These are phyloP conservation scores for Tolmerus cingulatus DNA, from an alignment of 2,888 invertebrate genomes.

Conservation along the genomic window DNA sequence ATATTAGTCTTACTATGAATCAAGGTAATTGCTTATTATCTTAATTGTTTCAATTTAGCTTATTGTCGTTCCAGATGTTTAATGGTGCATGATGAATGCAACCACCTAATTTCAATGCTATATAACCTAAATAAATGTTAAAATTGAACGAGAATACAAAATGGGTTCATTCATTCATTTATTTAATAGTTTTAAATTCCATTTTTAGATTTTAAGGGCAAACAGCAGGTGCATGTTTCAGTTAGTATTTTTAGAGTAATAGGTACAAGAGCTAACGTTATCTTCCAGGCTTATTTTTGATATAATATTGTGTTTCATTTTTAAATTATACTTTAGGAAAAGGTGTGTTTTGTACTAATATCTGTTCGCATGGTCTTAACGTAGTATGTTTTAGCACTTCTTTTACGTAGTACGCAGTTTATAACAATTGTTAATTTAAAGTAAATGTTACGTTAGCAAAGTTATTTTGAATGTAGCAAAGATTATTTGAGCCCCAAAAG, in stretches of 20 bases:
- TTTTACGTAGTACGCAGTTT: neutral
- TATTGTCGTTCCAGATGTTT: neutral
- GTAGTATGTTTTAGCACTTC: neutral
- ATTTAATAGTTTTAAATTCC: too few species aligned
- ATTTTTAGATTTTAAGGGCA: neutral
- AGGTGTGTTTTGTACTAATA: neutral
- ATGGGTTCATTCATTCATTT: neutral
- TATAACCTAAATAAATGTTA: neutral
- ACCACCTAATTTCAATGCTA: neutral
- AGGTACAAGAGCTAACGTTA: neutral
- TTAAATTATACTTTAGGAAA: neutral
- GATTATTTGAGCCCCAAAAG: conserved; percentile 33
- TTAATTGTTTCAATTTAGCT: conserved; percentile 10
- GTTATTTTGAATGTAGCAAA: conserved; percentile 14
- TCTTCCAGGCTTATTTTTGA: neutral
- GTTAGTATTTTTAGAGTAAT: neutral
- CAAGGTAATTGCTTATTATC: conserved; percentile 6
- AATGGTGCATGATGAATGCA: neutral
- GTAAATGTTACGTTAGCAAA: neutral
- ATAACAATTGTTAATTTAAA: neutral
- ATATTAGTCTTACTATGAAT: neutral
- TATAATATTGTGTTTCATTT: neutral
- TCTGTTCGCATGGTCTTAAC: neutral
- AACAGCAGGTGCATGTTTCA: neutral
- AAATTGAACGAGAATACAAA: neutral